Evolutionary conservation across 2,113 vertebrate species (phyloP), one percentile per base, ranked within the genome.

Genomic region (Notiomystis cincta): DNA sequence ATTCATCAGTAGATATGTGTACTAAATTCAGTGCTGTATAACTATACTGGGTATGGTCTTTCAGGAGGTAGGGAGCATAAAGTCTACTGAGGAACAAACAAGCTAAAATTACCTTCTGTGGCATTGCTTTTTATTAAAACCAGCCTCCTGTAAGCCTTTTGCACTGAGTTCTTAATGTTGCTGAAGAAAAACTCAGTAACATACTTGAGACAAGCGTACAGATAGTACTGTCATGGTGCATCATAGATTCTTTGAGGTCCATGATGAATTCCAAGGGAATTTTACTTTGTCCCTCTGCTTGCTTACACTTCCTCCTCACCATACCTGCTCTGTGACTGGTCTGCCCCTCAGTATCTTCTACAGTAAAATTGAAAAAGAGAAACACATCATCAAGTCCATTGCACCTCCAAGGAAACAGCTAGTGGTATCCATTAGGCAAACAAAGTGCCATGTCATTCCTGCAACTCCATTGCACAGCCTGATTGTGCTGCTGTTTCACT

Each of bases 381-480:
- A 84, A 17, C 25, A 23, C 14, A 3, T 2, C 2, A 20, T 58
- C 30, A 57, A 40, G 15, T 45, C 37, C 33, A 4, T 15, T 61
- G 13, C n/a, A 33, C 25, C 61, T 89, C 31, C 35, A 50, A 31
- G 40, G 64, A 58, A 75, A 8, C 35, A 22, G 38, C 38, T 33
- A 6, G 27, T 60, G 15, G 15, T 60, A 3, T 11, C 24, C 22
- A 15, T 80, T 30, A 61, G 61, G 78, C 82, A 51, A 38, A 21
- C 11, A 17, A 56, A 30, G 22, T 25, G 67, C 5, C 0, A 1
- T 9, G 31, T 51, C 8, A 1, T 53, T 87, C 28, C 69, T 71
- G 65, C 19, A 23, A 6, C 27, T 35, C 47, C 4, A 0, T 22
- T 85, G 65, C 40, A 31, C 0, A 0, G 54, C 58, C n/a, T 12